Conservation (phyloP, 2,888 invertebrate genomes). For the Prostheceraeus crozeri region DNA sequence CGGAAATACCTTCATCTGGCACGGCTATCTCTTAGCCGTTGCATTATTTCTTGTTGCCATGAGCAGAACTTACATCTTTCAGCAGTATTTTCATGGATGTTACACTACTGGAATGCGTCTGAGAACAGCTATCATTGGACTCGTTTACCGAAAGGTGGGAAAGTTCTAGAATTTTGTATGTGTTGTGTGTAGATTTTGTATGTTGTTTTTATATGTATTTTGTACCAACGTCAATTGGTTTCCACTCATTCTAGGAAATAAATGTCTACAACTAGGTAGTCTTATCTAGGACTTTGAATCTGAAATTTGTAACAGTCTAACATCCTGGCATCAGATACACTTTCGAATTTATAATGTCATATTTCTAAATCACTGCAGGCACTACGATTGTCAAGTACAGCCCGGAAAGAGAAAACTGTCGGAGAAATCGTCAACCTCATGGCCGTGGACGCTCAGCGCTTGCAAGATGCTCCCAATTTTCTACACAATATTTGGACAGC, state of each 20-base stretch:
- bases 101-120: slow-evolving; percentile 58
- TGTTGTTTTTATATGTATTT: too few relatives aligned
- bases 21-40: slow-evolving; percentile 52
- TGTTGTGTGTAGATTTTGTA: too few relatives aligned
- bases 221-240: too few relatives aligned
- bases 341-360: too few relatives aligned
- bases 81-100: slow-evolving; percentile 59
- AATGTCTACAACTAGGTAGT: too few relatives aligned
- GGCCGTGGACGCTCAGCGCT: slow-evolving; percentile 58
- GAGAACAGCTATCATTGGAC: slow-evolving; percentile 56
- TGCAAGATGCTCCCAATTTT: slow-evolving; percentile 46
- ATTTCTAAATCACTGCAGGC: too few relatives aligned
- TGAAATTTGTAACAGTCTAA: too few relatives aligned
- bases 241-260: too few relatives aligned
- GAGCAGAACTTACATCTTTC: slow-evolving; percentile 57
- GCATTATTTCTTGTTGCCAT: slow-evolving; percentile 55
- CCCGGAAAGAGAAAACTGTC: slow-evolving; percentile 50
- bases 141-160: slow-evolving; percentile 59
- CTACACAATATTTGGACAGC: slow-evolving; percentile 45
- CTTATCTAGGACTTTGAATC: too few relatives aligned
- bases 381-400: slow-evolving; percentile 31
- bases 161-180: too few relatives aligned
- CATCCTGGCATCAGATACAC: too few relatives aligned
- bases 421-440: slow-evolving; percentile 60
- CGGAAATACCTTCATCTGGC: slow-evolving; percentile 46